phyloP scores from a whole-genome alignment of 1,140 invertebrate species.

The Nomia melanderi region DNA sequence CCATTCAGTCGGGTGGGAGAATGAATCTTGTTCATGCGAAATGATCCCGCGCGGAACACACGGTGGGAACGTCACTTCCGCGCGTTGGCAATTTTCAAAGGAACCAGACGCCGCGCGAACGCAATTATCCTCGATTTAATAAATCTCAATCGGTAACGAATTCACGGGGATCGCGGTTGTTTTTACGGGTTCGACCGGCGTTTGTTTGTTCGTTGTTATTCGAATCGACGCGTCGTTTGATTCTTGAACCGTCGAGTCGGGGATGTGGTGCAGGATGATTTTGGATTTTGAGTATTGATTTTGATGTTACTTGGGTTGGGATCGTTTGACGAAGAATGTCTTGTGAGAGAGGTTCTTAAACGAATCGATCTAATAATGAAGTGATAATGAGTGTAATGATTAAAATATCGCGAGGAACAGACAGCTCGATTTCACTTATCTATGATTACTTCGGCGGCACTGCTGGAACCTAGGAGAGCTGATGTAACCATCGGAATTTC shows the following conservation, averaged over 20 bases:
- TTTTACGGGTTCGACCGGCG: background rate
- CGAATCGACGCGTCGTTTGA: slow-evolving; percentile 1
- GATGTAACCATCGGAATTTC: too few species aligned
- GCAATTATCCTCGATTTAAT: slow-evolving; percentile 32
- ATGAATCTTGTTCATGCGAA: slow-evolving; percentile 20
- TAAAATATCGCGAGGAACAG: too few species aligned
- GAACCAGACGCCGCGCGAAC: background rate
- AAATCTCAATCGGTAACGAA: slow-evolving; percentile 20
- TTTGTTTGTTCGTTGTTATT: slow-evolving; percentile 2
- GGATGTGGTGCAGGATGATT: too few species aligned
- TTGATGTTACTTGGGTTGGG: too few species aligned
- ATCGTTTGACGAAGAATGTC: too few species aligned
- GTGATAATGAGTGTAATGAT: too few species aligned
- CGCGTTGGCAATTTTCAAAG: slow-evolving; percentile 7
- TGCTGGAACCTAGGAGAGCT: too few species aligned
- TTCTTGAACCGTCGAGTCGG: background rate
- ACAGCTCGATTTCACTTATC: too few species aligned
- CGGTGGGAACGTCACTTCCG: background rate
- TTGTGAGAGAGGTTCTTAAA: too few species aligned
- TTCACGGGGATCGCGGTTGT: background rate
- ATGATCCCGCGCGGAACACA: background rate
- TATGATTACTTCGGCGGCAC: too few species aligned
- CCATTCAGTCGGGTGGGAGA: slow-evolving; percentile 7
- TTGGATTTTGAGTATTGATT: too few species aligned
- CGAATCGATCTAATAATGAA: too few species aligned